Conservation (phyloP, 1,140 invertebrate species). For the Macrobrachium nipponense region DNA sequence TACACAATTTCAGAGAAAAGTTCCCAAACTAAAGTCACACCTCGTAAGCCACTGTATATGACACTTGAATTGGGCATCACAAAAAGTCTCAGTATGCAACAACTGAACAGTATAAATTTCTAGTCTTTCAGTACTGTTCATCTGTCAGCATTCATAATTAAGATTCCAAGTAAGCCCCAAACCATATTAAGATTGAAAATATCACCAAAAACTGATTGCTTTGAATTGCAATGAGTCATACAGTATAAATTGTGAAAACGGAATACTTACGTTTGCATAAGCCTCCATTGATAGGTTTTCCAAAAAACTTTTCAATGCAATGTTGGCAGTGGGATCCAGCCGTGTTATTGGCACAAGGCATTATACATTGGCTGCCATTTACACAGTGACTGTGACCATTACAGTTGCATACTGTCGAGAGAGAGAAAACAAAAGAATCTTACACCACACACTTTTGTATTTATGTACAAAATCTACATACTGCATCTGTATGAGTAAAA, state of each 20-base stretch:
- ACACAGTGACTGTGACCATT: constrained; percentile 86
- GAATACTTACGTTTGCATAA: constrained; percentile 81
- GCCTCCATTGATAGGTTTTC: constrained; percentile 91
- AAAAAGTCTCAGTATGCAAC: no score
- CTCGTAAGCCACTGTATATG: no score
- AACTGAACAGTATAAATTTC: no score
- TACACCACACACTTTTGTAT: neutral
- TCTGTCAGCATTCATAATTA: no score
- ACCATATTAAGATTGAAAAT: neutral
- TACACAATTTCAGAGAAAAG: no score
- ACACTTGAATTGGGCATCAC: no score
- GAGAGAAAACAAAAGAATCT: constrained; percentile 30
- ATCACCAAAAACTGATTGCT: neutral
- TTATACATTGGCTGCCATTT: constrained; percentile 65
- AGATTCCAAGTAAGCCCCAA: no score
- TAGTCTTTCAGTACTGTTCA: no score
- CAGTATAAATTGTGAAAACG: neutral
- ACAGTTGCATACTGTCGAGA: constrained; percentile 85
- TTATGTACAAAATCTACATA: no score
- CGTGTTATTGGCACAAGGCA: constrained; percentile 79
- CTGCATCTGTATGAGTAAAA: neutral
- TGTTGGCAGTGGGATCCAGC: constrained; percentile 82
- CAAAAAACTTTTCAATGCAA: constrained; percentile 90
- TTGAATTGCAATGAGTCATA: neutral
- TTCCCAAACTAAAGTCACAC: no score